A percentile compares a stretch with the other conserved stretches of the same genome.
These are phyloP conservation scores for Aurelia sp. DNA, from an alignment of 30 jellyfish, hydroid and myxozoan species.

Conservation along the genomic window DNA sequence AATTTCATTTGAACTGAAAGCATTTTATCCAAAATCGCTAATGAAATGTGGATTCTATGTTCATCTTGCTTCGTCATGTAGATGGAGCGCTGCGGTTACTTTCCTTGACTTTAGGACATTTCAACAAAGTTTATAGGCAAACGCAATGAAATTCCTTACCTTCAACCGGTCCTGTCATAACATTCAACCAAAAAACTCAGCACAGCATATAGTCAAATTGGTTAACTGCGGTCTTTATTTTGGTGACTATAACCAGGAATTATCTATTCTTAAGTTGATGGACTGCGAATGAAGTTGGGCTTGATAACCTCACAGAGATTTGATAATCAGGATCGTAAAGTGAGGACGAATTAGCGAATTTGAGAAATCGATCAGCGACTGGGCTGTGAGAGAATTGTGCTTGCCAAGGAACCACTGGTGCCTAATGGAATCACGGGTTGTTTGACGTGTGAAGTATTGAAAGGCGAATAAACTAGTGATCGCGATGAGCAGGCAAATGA, in stretches of 20 bases:
- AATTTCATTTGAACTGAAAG: no score
- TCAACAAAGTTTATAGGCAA: constrained; percentile 35
- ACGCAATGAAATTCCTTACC: constrained; percentile 55
- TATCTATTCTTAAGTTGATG: no score
- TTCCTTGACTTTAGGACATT: neutral
- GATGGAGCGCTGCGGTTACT: neutral
- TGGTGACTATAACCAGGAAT: no score
- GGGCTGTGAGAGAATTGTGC: neutral
- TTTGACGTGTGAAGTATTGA: constrained; percentile 57
- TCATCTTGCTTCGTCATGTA: no score
- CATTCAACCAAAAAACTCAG: constrained; percentile 7
- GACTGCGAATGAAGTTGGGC: no score
- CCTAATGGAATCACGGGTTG: constrained; percentile 68
- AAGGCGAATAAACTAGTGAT: constrained; percentile 43
- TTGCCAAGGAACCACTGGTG: constrained; percentile 51
- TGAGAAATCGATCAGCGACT: neutral
- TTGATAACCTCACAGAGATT: no score
- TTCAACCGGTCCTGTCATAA: constrained; percentile 42
- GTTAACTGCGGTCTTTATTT: no score
- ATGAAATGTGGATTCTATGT: no score
- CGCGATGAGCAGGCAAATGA: constrained; percentile 44
- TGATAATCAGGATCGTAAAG: no score
- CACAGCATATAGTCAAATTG: no score
- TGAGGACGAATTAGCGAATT: neutral
- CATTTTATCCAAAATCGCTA: no score